A percentile compares a stretch with the other conserved stretches of the same genome.
phyloP scores from a whole-genome alignment of 2,113 vertebrate genomes.

The Cavia porcellus region DNA sequence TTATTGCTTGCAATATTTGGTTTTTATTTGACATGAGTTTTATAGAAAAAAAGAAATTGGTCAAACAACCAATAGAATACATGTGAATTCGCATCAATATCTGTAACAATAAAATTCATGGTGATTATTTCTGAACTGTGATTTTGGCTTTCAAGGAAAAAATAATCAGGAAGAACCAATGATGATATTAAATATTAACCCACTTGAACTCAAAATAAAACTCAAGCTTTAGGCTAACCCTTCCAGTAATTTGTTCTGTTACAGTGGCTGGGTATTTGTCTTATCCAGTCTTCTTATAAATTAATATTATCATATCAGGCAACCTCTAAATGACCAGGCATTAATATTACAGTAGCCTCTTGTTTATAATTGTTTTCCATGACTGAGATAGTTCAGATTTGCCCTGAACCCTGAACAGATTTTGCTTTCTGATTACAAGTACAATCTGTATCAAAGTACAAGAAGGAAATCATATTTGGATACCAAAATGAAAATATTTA shows the following conservation, averaged over 20 bases:
- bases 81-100: background rate
- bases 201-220: background rate
- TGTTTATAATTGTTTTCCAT: background rate
- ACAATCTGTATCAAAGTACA: background rate
- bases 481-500: slow-evolving; percentile 40
- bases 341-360: background rate
- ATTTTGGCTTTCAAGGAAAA: background rate
- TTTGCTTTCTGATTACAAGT: background rate
- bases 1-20: background rate
- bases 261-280: background rate
- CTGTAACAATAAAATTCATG: background rate
- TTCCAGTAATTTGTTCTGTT: background rate
- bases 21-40: slow-evolving; percentile 20
- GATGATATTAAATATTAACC: background rate
- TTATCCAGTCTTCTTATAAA: background rate
- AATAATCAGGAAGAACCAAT: background rate
- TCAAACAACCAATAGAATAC: background rate
- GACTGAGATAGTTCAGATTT: background rate
- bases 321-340: background rate
- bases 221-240: rapidly evolving
- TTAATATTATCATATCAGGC: background rate
- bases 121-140: background rate
- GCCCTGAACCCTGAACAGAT: background rate
- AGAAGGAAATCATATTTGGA: background rate
- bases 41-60: background rate